These are phyloP conservation scores for Exaiptasia diaphana DNA, from an alignment of 64 coral and sea anemone species.

Conservation along the genomic window DNA sequence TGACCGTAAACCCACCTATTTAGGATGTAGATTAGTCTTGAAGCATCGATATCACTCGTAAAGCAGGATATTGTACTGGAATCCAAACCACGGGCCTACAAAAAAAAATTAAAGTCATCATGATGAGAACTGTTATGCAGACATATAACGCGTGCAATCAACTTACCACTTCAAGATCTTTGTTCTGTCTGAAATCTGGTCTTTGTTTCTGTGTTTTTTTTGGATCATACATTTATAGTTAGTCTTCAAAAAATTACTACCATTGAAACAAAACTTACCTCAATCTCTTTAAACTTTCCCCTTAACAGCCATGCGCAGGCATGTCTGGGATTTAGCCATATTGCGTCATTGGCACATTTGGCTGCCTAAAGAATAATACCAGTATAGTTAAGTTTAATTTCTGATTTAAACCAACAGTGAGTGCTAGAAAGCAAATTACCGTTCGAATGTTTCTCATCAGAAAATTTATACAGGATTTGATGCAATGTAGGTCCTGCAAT, in stretches of 20 bases:
- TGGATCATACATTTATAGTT: background rate
- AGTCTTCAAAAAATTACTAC: too few species aligned
- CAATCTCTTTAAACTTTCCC: background rate
- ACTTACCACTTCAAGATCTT: slow-evolving; percentile 7
- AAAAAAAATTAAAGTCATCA: background rate
- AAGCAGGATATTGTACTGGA: background rate
- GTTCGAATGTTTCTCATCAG: too few species aligned
- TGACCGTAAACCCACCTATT: background rate
- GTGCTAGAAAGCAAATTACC: too few species aligned
- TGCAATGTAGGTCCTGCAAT: background rate
- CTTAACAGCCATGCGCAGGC: slow-evolving; percentile 19
- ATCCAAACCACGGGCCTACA: background rate
- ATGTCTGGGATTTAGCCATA: background rate
- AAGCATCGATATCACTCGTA: background rate
- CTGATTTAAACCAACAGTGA: too few species aligned
- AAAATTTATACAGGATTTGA: background rate
- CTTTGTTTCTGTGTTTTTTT: background rate
- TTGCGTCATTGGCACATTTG: background rate
- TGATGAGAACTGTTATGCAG: background rate
- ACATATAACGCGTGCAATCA: background rate
- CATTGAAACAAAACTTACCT: background rate
- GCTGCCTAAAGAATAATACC: too few species aligned
- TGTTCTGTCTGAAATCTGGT: background rate
- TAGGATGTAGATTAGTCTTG: background rate
- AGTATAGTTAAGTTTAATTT: too few species aligned